These are phyloP conservation scores for Coendou prehensilis DNA, from an alignment of 2,797 vertebrate species.

Conservation along the genomic window DNA sequence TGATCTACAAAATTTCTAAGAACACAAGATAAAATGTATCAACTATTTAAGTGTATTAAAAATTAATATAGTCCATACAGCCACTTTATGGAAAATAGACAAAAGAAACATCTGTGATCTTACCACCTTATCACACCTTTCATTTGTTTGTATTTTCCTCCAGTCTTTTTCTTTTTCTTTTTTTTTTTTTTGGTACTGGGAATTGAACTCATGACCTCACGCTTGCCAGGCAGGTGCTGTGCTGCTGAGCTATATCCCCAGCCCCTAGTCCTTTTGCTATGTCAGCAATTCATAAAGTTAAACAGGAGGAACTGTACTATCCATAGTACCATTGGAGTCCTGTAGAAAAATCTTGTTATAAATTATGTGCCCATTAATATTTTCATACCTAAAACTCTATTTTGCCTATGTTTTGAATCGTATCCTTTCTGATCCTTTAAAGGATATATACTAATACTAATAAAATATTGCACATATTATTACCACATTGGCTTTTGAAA, in stretches of 20 bases:
- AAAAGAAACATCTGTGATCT: slow-evolving; percentile 15
- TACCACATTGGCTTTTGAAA: background rate
- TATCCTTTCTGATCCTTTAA: background rate
- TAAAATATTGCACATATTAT: background rate
- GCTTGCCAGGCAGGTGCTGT: too few relatives aligned
- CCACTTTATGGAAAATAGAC: slow-evolving; percentile 26
- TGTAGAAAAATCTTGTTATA: background rate
- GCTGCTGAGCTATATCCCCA: too few relatives aligned
- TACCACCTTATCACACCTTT: background rate
- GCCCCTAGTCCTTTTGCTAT: background rate
- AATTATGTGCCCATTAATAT: background rate
- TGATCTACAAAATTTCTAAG: slow-evolving; percentile 55
- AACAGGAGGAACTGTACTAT: slow-evolving; percentile 9
- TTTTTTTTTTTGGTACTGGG: too few relatives aligned
- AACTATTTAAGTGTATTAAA: slow-evolving; percentile 51
- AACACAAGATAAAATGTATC: slow-evolving; percentile 52
- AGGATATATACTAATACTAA: background rate
- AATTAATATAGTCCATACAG: background rate
- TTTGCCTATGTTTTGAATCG: slow-evolving; percentile 44
- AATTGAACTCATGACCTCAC: too few relatives aligned
- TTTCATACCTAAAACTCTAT: background rate
- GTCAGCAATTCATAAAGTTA: slow-evolving; percentile 37
- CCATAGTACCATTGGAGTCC: background rate
- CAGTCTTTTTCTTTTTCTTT: background rate
- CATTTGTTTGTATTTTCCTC: slow-evolving; percentile 35